Percentiles rank a stretch among this genome's conserved stretches.
Evolutionary conservation across 2,113 vertebrate species (phyloP).

Genomic region (Marmota flaviventris): DNA sequence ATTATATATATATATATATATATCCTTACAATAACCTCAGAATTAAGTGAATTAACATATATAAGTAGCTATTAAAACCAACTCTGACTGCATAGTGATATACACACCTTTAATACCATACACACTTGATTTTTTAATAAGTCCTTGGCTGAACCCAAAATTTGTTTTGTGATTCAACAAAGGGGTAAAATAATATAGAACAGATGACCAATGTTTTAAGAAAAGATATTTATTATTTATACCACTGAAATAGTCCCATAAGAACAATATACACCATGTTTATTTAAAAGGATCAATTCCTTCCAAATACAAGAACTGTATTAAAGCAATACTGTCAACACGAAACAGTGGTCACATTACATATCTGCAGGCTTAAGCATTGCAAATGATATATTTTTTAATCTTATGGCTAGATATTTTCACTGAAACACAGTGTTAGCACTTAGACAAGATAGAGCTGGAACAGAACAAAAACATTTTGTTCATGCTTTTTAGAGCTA

Average conservation of each 20-base stretch:
- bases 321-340: slow-evolving; percentile 88
- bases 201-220: slow-evolving; percentile 79
- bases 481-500: slow-evolving; percentile 86
- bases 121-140: slow-evolving; percentile 42
- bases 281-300: slow-evolving; percentile 88
- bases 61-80: slow-evolving; percentile 16
- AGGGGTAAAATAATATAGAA: slow-evolving; percentile 62
- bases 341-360: slow-evolving; percentile 88
- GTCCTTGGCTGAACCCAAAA: not conserved
- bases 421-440: slow-evolving; percentile 87
- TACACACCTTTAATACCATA: slow-evolving; percentile 55
- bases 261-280: slow-evolving; percentile 90
- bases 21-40: not conserved
- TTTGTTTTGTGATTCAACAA: not conserved
- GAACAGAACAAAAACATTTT: slow-evolving; percentile 85
- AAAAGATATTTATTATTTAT: slow-evolving; percentile 92
- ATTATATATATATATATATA: not conserved
- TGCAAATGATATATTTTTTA: slow-evolving; percentile 85
- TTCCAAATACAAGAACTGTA: slow-evolving; percentile 89
- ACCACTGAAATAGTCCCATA: slow-evolving; percentile 90
- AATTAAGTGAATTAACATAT: slow-evolving; percentile 9
- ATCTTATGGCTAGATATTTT: slow-evolving; percentile 87
- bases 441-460: slow-evolving; percentile 85
- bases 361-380: slow-evolving; percentile 88
- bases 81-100: slow-evolving; percentile 17